Evolutionary conservation across 1,140 invertebrate species (phyloP), one percentile per base, ranked within the genome.

Genomic region (Pseudomyrmex pallidus): DNA sequence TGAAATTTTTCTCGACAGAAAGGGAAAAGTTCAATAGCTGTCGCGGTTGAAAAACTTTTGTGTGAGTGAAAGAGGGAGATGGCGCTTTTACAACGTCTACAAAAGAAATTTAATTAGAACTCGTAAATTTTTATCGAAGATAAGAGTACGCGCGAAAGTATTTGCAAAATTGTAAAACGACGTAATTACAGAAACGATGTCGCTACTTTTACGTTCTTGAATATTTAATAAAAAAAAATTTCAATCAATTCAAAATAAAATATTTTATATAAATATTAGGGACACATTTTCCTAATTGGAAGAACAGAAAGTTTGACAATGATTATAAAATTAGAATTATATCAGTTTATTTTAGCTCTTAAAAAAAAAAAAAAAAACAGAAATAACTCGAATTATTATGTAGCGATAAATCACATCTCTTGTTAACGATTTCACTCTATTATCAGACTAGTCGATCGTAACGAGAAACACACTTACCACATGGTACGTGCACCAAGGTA

Each of bases 131-230:
- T 74, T 52, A 22, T 70, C 50, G 17, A 63, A 78, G 17, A 59
- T 56, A 46, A 50, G 10, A 48, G 44, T 84, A 56, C 44, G 56
- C 54, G 22, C 1, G n/a, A 80, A 46, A 20, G 66, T 61, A 87
- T 78, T 62, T 54, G 44, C 78, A 57, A 35, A 64, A 66, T 61
- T 86, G 84, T 67, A 76, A 68, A 87, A 61, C 66, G 64, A 83
- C n/a, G 48, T 86, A 56, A 68, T 35, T 35, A 7, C 35, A 35
- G 35, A 35, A 35, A 35, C 35, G 35, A 86, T 70, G n/a, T 22
- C 52, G 13, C 46, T 5, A 20, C 35, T 57, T 72, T 83, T 54
- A 73, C 77, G 57, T 72, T 62, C n/a, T 61, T 52, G 46, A 46
- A 17, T 62, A 17, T 1, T 10, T 64, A 20, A 64, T 70, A 57